Evolutionary conservation across 2,888 invertebrate genomes (phyloP).

Genomic region (Acronicta alni): DNA sequence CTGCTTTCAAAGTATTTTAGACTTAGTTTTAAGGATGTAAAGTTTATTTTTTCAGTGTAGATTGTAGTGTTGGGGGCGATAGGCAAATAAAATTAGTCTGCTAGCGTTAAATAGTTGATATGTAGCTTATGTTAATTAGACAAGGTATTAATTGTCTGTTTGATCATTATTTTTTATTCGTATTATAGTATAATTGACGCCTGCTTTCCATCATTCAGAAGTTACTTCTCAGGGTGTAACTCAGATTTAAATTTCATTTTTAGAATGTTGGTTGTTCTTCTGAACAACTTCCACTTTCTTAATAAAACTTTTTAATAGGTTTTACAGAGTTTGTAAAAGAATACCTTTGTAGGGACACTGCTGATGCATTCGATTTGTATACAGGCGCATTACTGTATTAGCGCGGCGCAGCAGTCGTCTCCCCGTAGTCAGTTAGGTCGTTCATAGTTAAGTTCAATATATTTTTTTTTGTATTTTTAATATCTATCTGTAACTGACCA

Average conservation of each 20-base stretch:
- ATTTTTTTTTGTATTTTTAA: no score
- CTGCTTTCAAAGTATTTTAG: constrained; percentile 12
- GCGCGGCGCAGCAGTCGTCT: no score
- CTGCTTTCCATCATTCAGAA: not conserved
- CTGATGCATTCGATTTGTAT: no score
- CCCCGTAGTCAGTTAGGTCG: no score
- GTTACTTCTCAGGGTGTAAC: not conserved
- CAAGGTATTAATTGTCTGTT: constrained; percentile 46
- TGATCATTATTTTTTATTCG: constrained; percentile 36
- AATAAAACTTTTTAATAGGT: no score
- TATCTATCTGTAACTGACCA: no score
- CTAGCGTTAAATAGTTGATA: constrained; percentile 66
- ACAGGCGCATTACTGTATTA: no score
- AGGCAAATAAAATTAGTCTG: constrained; percentile 51
- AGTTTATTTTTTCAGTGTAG: constrained; percentile 10
- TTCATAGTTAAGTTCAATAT: no score
- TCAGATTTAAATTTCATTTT: no score
- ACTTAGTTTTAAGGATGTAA: not conserved
- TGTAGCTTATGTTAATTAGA: constrained; percentile 59
- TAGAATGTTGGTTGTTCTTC: no score
- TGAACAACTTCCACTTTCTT: not conserved
- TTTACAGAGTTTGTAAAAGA: no score
- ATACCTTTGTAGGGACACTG: no score
- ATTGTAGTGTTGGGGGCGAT: constrained; percentile 24
- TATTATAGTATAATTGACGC: constrained; percentile 4